A percentile compares a stretch with the other conserved stretches of the same genome.
These are phyloP conservation scores for Portevinia maculata DNA, from an alignment of 2,888 invertebrate species.

Conservation along the genomic window DNA sequence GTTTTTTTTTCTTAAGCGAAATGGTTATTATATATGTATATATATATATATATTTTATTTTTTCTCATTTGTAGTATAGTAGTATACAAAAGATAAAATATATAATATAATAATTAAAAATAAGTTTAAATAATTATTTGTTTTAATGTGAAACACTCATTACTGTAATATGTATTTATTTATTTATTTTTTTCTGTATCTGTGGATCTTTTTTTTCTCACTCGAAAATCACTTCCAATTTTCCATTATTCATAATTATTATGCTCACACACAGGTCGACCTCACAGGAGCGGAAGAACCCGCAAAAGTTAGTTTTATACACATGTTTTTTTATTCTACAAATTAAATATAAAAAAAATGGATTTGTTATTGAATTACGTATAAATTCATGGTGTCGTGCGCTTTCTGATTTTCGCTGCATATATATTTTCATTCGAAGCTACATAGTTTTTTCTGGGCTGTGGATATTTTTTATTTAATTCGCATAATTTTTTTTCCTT, in stretches of 20 bases:
- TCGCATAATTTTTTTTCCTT: no score
- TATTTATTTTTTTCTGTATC: slow-evolving; percentile 30
- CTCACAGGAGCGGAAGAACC: slow-evolving; percentile 83
- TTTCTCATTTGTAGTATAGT: slow-evolving; percentile 72
- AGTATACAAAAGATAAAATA: slow-evolving; percentile 36
- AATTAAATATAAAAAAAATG: slow-evolving; percentile 14
- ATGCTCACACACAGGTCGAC: slow-evolving; percentile 80
- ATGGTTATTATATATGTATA: slow-evolving; percentile 25
- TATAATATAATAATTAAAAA: slow-evolving; percentile 7
- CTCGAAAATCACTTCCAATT: slow-evolving; percentile 70
- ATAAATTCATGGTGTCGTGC: slow-evolving; percentile 52
- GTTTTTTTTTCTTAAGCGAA: slow-evolving; percentile 24
- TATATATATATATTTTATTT: slow-evolving; percentile 48
- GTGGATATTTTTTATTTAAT: slow-evolving; percentile 1
- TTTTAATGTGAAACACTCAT: slow-evolving; percentile 30
- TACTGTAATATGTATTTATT: slow-evolving; percentile 33
- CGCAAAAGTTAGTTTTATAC: slow-evolving; percentile 82
- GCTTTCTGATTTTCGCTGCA: slow-evolving; percentile 18
- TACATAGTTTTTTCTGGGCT: slow-evolving; percentile 18
- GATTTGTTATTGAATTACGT: slow-evolving; percentile 14
- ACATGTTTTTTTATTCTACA: slow-evolving; percentile 17
- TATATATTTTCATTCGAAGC: neutral
- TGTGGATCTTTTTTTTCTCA: slow-evolving; percentile 46
- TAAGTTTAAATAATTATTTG: slow-evolving; percentile 31
- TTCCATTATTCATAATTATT: slow-evolving; percentile 68